These are phyloP conservation scores for Strigamia transsilvanica DNA, from an alignment of 2,888 invertebrate species.

Conservation along the genomic window DNA sequence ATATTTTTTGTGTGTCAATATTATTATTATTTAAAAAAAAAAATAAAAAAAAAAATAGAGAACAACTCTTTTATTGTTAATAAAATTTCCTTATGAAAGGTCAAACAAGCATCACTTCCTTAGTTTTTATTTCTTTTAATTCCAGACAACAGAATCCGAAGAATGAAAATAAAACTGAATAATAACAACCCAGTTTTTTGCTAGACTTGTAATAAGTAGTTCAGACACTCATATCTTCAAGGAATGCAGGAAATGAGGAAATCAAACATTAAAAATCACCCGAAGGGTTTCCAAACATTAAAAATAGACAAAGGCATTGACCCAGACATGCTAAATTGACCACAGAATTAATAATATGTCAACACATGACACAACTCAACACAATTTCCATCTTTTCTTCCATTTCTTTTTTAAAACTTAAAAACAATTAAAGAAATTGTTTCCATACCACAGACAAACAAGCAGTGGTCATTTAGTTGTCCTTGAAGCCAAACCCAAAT, in stretches of 20 bases:
- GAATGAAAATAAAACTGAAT: constrained; percentile 22
- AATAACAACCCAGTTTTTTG: background rate
- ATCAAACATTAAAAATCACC: constrained; percentile 33
- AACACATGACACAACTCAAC: no score
- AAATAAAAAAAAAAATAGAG: no score
- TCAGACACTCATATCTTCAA: constrained; percentile 10
- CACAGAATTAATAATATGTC: background rate
- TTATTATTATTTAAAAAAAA: no score
- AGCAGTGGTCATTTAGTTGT: constrained; percentile 14
- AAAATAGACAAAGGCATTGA: constrained; percentile 48
- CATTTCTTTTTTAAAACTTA: no score
- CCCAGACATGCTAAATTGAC: background rate
- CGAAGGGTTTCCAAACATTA: constrained; percentile 16
- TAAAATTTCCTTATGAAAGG: background rate
- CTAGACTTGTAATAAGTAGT: constrained; percentile 5
- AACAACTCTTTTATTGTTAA: background rate
- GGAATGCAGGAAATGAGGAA: constrained; percentile 45
- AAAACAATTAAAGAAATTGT: constrained; percentile 40
- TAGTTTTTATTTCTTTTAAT: constrained; percentile 11
- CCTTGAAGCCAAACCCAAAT: constrained; percentile 49
- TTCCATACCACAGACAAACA: background rate
- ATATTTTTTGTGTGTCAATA: no score
- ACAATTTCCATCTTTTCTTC: no score
- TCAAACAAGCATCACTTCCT: constrained; percentile 7
- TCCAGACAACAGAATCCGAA: background rate